These are phyloP conservation scores for Champsocephalus esox DNA, from an alignment of 2,797 vertebrate genomes.

Conservation along the genomic window DNA sequence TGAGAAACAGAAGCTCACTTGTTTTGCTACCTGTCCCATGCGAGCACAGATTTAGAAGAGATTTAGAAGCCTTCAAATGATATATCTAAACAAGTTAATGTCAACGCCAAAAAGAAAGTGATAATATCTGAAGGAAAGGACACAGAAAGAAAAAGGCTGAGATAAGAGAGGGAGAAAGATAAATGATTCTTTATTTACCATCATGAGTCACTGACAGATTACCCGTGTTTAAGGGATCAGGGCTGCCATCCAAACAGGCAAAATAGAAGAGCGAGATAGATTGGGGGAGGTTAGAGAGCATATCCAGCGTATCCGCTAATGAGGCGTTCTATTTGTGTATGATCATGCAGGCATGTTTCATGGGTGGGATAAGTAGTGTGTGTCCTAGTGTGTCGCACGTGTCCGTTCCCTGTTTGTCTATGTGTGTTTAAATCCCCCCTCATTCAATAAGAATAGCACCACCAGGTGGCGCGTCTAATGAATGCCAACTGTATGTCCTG, in stretches of 20 bases:
- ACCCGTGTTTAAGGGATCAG: constrained; percentile 76
- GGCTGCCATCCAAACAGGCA: constrained; percentile 68
- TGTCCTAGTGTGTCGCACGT: constrained; percentile 18
- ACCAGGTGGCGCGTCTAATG: constrained; percentile 69
- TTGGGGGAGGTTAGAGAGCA: constrained; percentile 68
- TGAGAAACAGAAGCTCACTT: constrained; percentile 14
- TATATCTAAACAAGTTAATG: constrained; percentile 44
- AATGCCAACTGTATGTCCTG: constrained; percentile 35
- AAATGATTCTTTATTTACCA: constrained; percentile 77
- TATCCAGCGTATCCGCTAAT: constrained; percentile 76
- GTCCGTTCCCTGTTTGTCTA: constrained; percentile 10
- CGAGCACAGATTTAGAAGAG: constrained; percentile 22
- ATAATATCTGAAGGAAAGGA: constrained; percentile 46
- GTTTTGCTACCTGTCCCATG: constrained; percentile 36
- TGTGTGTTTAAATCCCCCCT: constrained; percentile 20
- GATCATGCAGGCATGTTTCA: constrained; percentile 73
- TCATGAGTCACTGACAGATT: constrained; percentile 77
- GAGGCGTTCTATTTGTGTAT: constrained; percentile 74
- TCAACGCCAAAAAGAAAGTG: not conserved
- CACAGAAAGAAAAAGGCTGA: constrained; percentile 35
- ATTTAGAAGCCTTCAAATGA: constrained; percentile 28
- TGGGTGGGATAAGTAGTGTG: constrained; percentile 68
- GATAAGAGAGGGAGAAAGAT: constrained; percentile 63
- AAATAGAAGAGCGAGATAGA: constrained; percentile 55
- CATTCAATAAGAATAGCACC: constrained; percentile 41